Evolutionary conservation across 1,140 invertebrate species (phyloP), one percentile per base, ranked within the genome.

Genomic region (Planococcus citri): DNA sequence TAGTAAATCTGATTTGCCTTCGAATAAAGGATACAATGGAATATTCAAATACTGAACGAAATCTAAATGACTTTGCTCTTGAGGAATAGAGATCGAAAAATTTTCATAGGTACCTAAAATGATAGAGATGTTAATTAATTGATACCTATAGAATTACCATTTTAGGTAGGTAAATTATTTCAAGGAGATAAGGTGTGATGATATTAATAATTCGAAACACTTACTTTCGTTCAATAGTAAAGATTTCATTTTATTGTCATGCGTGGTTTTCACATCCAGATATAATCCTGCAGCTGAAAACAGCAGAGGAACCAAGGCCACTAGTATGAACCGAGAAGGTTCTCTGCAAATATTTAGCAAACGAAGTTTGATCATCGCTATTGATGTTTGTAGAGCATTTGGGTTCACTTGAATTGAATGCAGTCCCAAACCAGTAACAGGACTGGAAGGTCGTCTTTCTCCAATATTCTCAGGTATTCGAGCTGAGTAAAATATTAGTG

Each of bases 261-360:
- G 80, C 2, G 82, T 83, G 72, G 86, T 83, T 64, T 84, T 82
- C 14, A 84, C 87, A 71, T 87, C 85, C 61, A 89, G 78, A 74
- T 87, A 87, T 6, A 89, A 80, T 22, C 86, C 86, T 8, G 87
- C 76, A 0, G 83, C 85, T 57, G 86, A 84, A 51, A 88, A 82
- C 27, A 85, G 80, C 74, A 88, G 80, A 4, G 80, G 83, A 68
- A 79, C 79, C 17, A 81, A 75, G 60, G 82, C 78, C 67, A 80
- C 82, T 72, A 82, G 82, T 75, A 79, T 83, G 25, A 81, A 73
- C 64, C 80, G 73, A 71, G 81, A 80, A 33, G 81, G 76, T 73
- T 80, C 82, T 69, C 82, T 75, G 70, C 79, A 75, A 64, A 82
- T 75, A 72, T 81, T 76, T 25, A 81, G 74, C 41, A 80, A 72